Evolutionary conservation across 2,888 invertebrate species (phyloP), one percentile per base, ranked within the genome.

Genomic region (Mellilla xanthometata): DNA sequence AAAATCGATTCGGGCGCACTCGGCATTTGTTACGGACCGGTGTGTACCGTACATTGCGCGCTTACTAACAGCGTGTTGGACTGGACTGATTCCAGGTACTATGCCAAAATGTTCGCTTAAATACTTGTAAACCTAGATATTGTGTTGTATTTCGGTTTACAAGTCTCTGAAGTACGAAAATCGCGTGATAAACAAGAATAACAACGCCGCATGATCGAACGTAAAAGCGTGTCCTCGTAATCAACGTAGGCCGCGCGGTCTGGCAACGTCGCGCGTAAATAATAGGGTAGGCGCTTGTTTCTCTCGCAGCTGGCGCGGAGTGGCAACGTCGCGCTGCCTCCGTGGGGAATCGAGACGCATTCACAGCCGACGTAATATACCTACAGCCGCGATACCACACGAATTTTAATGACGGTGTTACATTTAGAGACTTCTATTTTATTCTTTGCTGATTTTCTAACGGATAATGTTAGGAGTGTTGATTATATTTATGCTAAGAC

Each of bases 211-310:
- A 81, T 82, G 79, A 85, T 86, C 74, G 75, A 85, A 88, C 88
- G 87, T 88, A 87, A 87, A 87, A 87, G 84, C 86, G 81, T 88
- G 88, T 89, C 88, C 88, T 89, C 88, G 88, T 88, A 89, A 88
- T 88, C 83, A 88, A 88, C 88, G 88, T 89, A 88, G 87, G 86
- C 84, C 81, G 81, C 60, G 63, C 84, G 82, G 72, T 54, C 63
- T 71, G 89, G 87, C 89, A 89, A 89, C 89, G 82, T 68, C 86
- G 87, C 89, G 85, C 83, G 87, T 88, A 88, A 88, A 88, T 88
- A 88, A 89, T 88, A 88, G 89, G 89, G 89, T 89, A 87, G 81
- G 84, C 85, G 81, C 81, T 76, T 80, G 78, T 87, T 86, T 85
- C 87, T 86, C 86, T 88, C 86, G 85, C 89, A 88, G 89, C 86